Evolutionary conservation across 2,888 invertebrate species (phyloP), one percentile per base, ranked within the genome.

Genomic region (Drosophila gaucha): DNA sequence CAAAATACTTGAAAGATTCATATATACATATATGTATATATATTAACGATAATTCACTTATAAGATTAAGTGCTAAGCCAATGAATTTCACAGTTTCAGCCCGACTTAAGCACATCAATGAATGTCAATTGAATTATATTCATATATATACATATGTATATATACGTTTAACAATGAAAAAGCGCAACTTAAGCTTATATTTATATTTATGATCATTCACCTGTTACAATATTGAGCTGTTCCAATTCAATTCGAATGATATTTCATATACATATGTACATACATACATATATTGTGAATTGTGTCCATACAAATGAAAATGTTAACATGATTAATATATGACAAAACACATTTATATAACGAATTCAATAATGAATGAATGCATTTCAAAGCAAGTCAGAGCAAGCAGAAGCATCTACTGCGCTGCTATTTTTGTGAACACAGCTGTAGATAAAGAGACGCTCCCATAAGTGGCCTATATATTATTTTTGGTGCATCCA

Each of bases 11-110:
- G 14, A 33, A 33, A n/a, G n/a, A n/a, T n/a, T 8, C 8, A 44
- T 30, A 28, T 16, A 20, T 10, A 18, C 9, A 28, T 9, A 26
- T 22, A 24, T 22, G 9, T 24, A 12, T 28, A 44, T 30, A 3
- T 39, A 44, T 44, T 46, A 31, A 22, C 14, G 46, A 30, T 47
- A 31, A 47, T 47, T 22, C 31, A 49, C 38, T 60, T 22, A 18
- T 31, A 2, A 33, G 14, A 35, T 35, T 8, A 35, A 24, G 35
- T 36, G 12, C 10, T 36, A 36, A 24, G 26, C 18, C 26, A 50
- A 36, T 36, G 49, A 50, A 18, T 49, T 16, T 24, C 16, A 36
- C 24, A 36, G 24, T 24, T 38, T 28, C 26, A 50, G 18, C 2
- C 18, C n/a, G 36, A 36, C 6, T 50, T 10, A n/a, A 18, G 28